Evolutionary conservation across 2,113 vertebrate species (phyloP).

Genomic region (Hassar affinis): DNA sequence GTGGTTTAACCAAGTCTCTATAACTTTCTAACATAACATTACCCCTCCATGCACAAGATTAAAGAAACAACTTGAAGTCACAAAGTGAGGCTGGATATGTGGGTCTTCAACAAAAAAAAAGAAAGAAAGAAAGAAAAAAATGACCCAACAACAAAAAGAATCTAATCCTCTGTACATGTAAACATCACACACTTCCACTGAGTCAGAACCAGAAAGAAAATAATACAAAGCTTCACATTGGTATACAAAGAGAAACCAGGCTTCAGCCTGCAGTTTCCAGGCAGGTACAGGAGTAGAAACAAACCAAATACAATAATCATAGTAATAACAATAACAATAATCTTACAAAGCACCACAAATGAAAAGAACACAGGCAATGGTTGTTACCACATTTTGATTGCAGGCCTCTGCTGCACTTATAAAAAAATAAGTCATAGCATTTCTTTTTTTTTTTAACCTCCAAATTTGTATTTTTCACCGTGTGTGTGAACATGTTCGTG

Average conservation of each 20-base stretch:
- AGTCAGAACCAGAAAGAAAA: slow-evolving; percentile 93
- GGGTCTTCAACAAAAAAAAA: slow-evolving; percentile 37
- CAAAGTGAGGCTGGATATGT: slow-evolving; percentile 42
- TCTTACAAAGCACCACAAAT: slow-evolving; percentile 96
- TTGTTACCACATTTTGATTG: slow-evolving; percentile 80
- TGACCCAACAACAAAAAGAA: slow-evolving; percentile 72
- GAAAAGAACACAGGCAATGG: slow-evolving; percentile 83
- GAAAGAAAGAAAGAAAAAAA: slow-evolving; percentile 21
- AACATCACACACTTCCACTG: slow-evolving; percentile 99
- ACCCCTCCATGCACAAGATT: slow-evolving; percentile 29
- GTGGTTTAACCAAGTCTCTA: slow-evolving; percentile 47
- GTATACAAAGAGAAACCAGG: slow-evolving; percentile 88
- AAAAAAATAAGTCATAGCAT: slow-evolving; percentile 70
- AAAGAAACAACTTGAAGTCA: slow-evolving; percentile 33
- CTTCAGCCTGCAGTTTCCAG: slow-evolving; percentile 80
- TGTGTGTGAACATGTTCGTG: slow-evolving; percentile 14
- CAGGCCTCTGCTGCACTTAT: slow-evolving; percentile 85
- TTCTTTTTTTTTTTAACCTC: slow-evolving; percentile 45
- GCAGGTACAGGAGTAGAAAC: slow-evolving; percentile 76
- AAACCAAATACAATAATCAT: slow-evolving; percentile 70
- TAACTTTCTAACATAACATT: slow-evolving; percentile 40
- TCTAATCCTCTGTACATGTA: slow-evolving; percentile 98
- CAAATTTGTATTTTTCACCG: background rate
- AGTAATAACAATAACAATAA: slow-evolving; percentile 65
- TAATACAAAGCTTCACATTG: slow-evolving; percentile 98